These are phyloP conservation scores for Prorops nasuta DNA, from an alignment of 1,140 invertebrate species.

Conservation along the genomic window DNA sequence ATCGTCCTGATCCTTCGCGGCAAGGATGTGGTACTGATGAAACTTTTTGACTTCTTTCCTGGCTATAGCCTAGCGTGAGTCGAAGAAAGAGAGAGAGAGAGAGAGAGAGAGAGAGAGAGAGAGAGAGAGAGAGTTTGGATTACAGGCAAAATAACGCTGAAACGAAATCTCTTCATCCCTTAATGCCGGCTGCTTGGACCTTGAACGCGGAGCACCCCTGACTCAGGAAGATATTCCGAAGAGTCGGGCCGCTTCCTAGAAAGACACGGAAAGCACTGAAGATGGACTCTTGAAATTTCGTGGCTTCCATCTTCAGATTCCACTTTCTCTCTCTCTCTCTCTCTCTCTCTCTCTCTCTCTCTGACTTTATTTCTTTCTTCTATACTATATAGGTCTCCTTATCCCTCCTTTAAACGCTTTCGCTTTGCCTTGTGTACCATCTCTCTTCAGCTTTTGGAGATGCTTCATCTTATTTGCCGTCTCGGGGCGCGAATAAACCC, in stretches of 20 bases:
- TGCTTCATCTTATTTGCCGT: background rate
- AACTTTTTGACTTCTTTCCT: background rate
- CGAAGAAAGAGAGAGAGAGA: background rate
- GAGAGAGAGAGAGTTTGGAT: conserved; percentile 33
- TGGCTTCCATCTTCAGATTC: conserved; percentile 21
- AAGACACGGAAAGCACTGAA: conserved; percentile 14
- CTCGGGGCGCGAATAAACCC: background rate
- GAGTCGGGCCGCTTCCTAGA: conserved; percentile 13
- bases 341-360: conserved; percentile 3
- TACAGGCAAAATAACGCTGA: conserved; percentile 49
- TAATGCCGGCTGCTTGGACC: conserved; percentile 24
- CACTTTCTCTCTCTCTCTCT: conserved; percentile 21
- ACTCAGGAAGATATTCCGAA: background rate
- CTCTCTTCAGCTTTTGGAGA: background rate
- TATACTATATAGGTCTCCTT: too few relatives aligned
- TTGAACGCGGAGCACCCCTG: background rate
- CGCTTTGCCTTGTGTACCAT: background rate
- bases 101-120: conserved; percentile 15
- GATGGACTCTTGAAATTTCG: conserved; percentile 31
- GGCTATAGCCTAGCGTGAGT: background rate
- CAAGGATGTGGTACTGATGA: conserved; percentile 1
- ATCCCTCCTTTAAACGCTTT: too few relatives aligned
- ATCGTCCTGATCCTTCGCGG: conserved; percentile 24
- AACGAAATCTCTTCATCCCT: conserved; percentile 44
- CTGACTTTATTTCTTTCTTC: background rate